Base-by-base conservation (phyloP, 2,113 vertebrate species). In the Nycticryphes semicollaris region DNA sequence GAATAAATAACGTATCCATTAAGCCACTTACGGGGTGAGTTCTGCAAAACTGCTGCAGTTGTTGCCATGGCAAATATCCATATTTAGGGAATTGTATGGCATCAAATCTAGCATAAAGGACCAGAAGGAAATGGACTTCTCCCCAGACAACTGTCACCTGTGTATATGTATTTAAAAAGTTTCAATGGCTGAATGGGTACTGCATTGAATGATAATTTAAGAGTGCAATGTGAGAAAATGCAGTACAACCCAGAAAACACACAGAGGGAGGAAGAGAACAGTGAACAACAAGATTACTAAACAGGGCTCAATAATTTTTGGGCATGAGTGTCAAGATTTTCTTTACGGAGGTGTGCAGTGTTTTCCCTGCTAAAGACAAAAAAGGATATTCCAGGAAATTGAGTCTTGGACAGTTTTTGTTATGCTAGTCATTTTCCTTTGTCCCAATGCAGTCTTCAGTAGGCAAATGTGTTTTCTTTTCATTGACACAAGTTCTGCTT, bases 1-100 rank as follows among this genome's bases (percentile, higher is more conserved):
- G 87, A 95, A 82, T 96, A 97, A 97, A 94, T 96, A 87, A 72
- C 84, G 87, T 94, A 92, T 93, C 87, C 84, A 96, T 92, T 96
- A 93, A 96, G 87, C 89, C 90, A 97, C 93, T 97, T 97, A 93
- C 92, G 94, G 81, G 76, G 54, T 3, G 67, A 95, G 72, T 95
- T 91, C 69, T 90, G 84, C 89, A 92, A 75, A 91, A 94, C 88
- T 91, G 80, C 70, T 92, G 59, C 60, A 76, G 73, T 89, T 84
- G 93, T 96, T 97, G 82, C 84, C 87, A 91, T 95, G 91, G 96
- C 87, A 95, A 96, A 94, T 91, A 82, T 60, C 93, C 92, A 90
- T 56, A 89, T 94, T 94, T 95, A 93, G 75, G 90, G 78, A 95
- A 78, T 87, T 84, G 79, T 64, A 48, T 78, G 89, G 67, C 64